Conservation (phyloP, 2,797 vertebrate genomes). For the Crocodylus rhombifer region DNA sequence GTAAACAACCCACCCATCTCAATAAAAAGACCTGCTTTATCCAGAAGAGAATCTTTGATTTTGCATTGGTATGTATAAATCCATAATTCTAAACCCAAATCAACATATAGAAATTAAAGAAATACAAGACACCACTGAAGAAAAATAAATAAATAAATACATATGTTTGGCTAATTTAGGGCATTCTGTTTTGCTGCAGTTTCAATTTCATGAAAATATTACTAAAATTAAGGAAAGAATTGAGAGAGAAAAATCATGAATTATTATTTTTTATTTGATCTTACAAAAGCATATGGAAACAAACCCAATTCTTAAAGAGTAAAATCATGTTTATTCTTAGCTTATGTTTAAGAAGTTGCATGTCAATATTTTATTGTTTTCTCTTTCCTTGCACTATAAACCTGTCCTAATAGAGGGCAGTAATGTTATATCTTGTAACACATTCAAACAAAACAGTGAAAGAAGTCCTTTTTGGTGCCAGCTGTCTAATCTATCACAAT, state of each 20-base stretch:
- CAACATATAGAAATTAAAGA: background rate
- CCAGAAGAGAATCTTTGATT: background rate
- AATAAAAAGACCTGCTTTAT: background rate
- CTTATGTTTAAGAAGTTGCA: background rate
- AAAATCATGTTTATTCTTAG: background rate
- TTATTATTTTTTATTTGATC: conserved; percentile 47
- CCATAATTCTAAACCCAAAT: background rate
- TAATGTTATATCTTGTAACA: conserved; percentile 18
- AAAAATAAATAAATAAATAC: background rate
- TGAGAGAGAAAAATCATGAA: conserved; percentile 51
- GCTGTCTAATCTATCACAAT: conserved; percentile 63
- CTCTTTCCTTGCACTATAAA: conserved; percentile 29
- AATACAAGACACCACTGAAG: background rate
- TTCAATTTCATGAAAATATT: conserved; percentile 62
- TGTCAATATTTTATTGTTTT: background rate
- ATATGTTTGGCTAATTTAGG: background rate
- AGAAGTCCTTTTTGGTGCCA: conserved; percentile 52
- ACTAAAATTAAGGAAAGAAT: conserved; percentile 43
- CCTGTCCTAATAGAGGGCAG: conserved; percentile 37
- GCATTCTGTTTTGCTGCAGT: conserved; percentile 3
- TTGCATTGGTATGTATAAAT: background rate
- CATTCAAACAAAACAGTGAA: conserved; percentile 19
- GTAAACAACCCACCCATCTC: background rate
- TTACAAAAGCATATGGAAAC: conserved; percentile 48
- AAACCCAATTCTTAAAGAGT: conserved; percentile 27